phyloP scores from a whole-genome alignment of 2,888 invertebrate species.

The Eledona agricola region DNA sequence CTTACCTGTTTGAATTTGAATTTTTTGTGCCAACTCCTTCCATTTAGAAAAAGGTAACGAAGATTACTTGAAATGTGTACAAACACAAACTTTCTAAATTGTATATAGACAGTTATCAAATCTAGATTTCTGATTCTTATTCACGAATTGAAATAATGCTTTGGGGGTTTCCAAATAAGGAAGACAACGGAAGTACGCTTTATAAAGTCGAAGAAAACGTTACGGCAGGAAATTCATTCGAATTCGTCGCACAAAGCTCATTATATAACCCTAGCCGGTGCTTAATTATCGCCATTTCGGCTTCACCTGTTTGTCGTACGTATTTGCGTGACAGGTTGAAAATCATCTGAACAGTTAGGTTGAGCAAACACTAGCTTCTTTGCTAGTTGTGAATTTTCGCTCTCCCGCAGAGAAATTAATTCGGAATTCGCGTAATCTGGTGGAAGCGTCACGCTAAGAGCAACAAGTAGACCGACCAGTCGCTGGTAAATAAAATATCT shows the following conservation, averaged over 20 bases:
- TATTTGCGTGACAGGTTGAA: conserved; percentile 23
- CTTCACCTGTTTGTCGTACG: conserved; percentile 9
- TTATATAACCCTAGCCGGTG: conserved; percentile 8
- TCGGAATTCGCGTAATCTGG: conserved; percentile 21
- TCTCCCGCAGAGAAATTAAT: too few relatives aligned
- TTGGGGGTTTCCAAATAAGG: too few relatives aligned
- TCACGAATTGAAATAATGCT: too few relatives aligned
- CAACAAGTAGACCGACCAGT: conserved; percentile 7
- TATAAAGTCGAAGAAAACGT: conserved; percentile 11
- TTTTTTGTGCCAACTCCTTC: too few relatives aligned
- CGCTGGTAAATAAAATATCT: conserved; percentile 10
- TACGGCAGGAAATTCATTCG: conserved; percentile 23
- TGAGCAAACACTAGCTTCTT: too few relatives aligned
- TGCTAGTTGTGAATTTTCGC: too few relatives aligned
- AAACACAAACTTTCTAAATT: too few relatives aligned
- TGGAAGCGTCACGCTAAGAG: conserved; percentile 10
- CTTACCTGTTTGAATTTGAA: too few relatives aligned
- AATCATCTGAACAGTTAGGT: conserved; percentile 21
- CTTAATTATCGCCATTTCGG: conserved; percentile 7
- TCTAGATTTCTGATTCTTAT: too few relatives aligned
- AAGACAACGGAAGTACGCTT: conserved; percentile 12
- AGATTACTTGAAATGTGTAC: too few relatives aligned
- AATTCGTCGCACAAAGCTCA: conserved; percentile 12
- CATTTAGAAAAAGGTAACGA: too few relatives aligned
- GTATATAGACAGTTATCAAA: too few relatives aligned